Conservation (phyloP, 2,888 invertebrate genomes). For the Chrysopilus asiliformis region DNA sequence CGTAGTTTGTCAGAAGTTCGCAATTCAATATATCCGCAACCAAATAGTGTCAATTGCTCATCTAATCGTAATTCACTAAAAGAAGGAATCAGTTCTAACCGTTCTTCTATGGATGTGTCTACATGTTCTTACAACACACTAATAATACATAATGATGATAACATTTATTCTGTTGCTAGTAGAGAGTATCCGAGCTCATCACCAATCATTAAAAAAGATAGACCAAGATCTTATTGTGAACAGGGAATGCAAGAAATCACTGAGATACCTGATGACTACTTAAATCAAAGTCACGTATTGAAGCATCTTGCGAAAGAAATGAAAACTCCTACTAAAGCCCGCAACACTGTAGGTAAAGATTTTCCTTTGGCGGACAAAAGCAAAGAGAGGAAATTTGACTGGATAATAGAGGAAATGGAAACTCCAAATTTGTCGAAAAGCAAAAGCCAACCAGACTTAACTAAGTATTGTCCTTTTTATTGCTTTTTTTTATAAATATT, state of each 20-base stretch:
- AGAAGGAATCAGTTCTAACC: constrained; percentile 45
- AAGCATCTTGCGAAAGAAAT: constrained; percentile 74
- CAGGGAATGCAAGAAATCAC: constrained; percentile 52
- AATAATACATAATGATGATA: constrained; percentile 58
- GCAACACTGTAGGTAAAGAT: constrained; percentile 14
- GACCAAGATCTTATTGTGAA: constrained; percentile 17
- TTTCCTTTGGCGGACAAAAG: too few relatives aligned
- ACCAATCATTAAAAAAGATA: constrained; percentile 15
- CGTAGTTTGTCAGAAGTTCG: constrained; percentile 17
- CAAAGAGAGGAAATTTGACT: constrained; percentile 15
- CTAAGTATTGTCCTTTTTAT: constrained; percentile 14
- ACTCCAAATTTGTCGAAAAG: constrained; percentile 16
- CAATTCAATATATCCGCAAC: constrained; percentile 14
- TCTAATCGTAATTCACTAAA: constrained; percentile 51
- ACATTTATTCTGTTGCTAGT: constrained; percentile 13
- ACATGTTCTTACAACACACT: constrained; percentile 72
- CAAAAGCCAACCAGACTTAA: constrained; percentile 19
- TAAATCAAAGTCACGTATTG: constrained; percentile 68
- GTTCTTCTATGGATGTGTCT: constrained; percentile 56
- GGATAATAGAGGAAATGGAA: constrained; percentile 14
- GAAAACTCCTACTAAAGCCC: constrained; percentile 24
- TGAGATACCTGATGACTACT: constrained; percentile 72
- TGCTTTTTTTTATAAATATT: constrained; percentile 2
- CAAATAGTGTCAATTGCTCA: constrained; percentile 11
- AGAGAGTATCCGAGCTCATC: constrained; percentile 14